Conservation (phyloP, 2,797 vertebrate species). For the Antrozous pallidus region DNA sequence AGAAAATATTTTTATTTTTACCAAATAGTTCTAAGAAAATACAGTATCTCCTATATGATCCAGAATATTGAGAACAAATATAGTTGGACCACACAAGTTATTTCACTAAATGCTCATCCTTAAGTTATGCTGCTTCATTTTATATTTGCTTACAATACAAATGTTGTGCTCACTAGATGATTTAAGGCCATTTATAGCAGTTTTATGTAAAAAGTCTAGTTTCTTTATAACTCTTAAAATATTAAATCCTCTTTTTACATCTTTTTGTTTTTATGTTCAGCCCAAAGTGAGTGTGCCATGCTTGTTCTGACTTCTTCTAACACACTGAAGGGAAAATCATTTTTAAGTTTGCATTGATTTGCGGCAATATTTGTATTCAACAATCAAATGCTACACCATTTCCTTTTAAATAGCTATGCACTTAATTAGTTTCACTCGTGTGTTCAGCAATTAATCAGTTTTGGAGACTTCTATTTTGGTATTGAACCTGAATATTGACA, state of each 20-base stretch:
- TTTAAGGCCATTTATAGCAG: not conserved
- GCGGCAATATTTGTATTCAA: slow-evolving; percentile 73
- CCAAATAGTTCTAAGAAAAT: slow-evolving; percentile 46
- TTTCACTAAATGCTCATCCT: slow-evolving; percentile 11
- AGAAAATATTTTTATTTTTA: slow-evolving; percentile 53
- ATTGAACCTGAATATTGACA: slow-evolving; percentile 73
- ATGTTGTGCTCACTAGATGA: not conserved
- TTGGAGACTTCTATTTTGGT: slow-evolving; percentile 65
- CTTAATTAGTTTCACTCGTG: slow-evolving; percentile 74
- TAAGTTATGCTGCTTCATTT: not conserved
- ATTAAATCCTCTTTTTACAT: slow-evolving; percentile 14
- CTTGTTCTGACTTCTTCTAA: slow-evolving; percentile 51
- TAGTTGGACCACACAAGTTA: slow-evolving; percentile 4
- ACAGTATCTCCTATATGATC: slow-evolving; percentile 28
- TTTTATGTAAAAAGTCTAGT: slow-evolving; percentile 24
- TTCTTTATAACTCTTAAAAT: slow-evolving; percentile 51
- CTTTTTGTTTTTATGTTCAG: not conserved
- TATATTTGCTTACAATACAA: slow-evolving; percentile 5
- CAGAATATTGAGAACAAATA: slow-evolving; percentile 9
- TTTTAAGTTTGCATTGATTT: slow-evolving; percentile 73
- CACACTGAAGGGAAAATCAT: slow-evolving; percentile 71
- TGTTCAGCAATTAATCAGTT: slow-evolving; percentile 78
- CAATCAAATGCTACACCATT: slow-evolving; percentile 71
- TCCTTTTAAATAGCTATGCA: slow-evolving; percentile 65
- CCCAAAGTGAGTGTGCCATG: slow-evolving; percentile 29